Percentiles rank a stretch among this genome's conserved stretches.
Conservation (phyloP, 35 echinoderm and acorn worm species). For the Stichopus chloronotus region DNA sequence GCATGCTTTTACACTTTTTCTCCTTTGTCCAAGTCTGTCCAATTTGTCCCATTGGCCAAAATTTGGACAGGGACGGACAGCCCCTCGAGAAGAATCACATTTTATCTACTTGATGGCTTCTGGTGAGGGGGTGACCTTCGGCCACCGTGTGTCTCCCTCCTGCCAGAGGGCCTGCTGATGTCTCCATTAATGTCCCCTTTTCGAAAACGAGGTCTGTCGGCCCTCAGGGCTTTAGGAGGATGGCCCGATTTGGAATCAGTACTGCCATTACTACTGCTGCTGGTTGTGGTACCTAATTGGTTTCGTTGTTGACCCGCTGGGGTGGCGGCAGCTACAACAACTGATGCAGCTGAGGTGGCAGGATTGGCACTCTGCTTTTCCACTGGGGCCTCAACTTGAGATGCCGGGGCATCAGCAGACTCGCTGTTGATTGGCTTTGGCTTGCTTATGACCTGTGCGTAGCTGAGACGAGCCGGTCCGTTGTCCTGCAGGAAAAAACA, state of each 20-base stretch:
- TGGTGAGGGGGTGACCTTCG: slow-evolving; percentile 77
- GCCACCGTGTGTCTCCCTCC: slow-evolving; percentile 67
- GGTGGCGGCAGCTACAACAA: background rate
- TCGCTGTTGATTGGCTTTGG: slow-evolving; percentile 52
- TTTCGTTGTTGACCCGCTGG: slow-evolving; percentile 45
- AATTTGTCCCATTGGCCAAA: background rate
- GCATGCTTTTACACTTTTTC: background rate
- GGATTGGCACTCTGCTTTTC: slow-evolving; percentile 51
- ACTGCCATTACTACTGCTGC: background rate
- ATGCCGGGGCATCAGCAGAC: background rate
- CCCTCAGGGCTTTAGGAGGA: slow-evolving; percentile 29
- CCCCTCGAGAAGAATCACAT: background rate
- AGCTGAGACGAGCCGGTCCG: slow-evolving; percentile 67
- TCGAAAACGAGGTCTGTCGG: slow-evolving; percentile 36
- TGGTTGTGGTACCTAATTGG: background rate
- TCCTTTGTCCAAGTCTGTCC: background rate
- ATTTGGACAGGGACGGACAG: background rate
- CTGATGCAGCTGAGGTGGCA: background rate
- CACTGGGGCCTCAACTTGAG: slow-evolving; percentile 8
- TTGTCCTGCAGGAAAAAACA: slow-evolving; percentile 29
- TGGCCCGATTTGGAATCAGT: slow-evolving; percentile 20
- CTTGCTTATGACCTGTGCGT: slow-evolving; percentile 73
- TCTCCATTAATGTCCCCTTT: slow-evolving; percentile 74
- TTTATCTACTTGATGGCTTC: slow-evolving; percentile 65
- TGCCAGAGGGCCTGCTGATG: slow-evolving; percentile 11